Percentiles rank a stretch among this genome's conserved stretches.
Evolutionary conservation across 2,888 invertebrate genomes (phyloP).

Genomic region (Nymphalis polychloros): DNA sequence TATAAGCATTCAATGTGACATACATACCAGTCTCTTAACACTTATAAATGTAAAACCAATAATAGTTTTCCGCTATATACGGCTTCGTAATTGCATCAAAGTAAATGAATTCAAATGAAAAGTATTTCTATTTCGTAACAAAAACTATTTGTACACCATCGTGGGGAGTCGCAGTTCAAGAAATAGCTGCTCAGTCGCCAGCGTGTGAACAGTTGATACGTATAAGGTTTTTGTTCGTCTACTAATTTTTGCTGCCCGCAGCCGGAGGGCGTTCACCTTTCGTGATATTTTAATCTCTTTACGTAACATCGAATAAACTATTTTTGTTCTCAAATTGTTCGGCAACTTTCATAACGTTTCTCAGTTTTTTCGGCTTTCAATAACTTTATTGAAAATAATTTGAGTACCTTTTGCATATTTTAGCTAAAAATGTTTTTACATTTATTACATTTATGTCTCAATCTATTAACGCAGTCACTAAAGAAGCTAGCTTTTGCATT

Average conservation of each 20-base stretch:
- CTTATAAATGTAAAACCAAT: too few species aligned
- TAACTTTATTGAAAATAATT: too few species aligned
- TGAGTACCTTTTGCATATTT: too few species aligned
- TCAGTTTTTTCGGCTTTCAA: background rate
- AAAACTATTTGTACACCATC: constrained; percentile 24
- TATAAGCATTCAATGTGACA: background rate
- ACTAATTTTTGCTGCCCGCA: constrained; percentile 48
- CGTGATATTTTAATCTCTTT: constrained; percentile 54
- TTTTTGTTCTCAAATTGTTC: constrained; percentile 14
- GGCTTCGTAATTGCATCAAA: background rate
- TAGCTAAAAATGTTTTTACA: too few species aligned
- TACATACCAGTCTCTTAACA: background rate
- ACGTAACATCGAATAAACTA: constrained; percentile 43
- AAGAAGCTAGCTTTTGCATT: too few species aligned
- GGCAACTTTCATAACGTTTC: background rate
- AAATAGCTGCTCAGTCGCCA: constrained; percentile 24
- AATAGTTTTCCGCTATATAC: too few species aligned
- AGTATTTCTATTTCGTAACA: background rate
- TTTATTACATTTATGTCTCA: too few species aligned
- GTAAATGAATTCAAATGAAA: background rate
- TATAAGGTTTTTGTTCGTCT: constrained; percentile 43
- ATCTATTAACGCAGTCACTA: too few species aligned
- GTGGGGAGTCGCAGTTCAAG: constrained; percentile 34
- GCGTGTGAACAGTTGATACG: constrained; percentile 32
- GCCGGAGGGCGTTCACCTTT: constrained; percentile 54